These are phyloP conservation scores for Deilephila elpenor DNA, from an alignment of 2,888 invertebrate species.

Conservation along the genomic window DNA sequence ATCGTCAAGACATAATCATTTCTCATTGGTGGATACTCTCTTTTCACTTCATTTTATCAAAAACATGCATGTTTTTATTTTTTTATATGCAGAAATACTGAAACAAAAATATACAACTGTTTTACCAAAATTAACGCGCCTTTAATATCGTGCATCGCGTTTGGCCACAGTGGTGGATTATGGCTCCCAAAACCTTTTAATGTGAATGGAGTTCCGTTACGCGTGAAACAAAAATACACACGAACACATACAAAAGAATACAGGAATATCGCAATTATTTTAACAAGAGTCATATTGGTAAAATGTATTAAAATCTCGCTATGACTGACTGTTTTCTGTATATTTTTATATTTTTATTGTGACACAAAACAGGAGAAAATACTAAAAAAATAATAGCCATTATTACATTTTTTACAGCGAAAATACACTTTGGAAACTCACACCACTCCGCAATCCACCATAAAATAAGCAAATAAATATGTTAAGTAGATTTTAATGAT, in stretches of 20 bases:
- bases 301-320: too few relatives aligned
- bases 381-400: too few relatives aligned
- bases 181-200: background rate
- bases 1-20: too few relatives aligned
- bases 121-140: background rate
- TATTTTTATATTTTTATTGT: too few relatives aligned
- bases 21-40: too few relatives aligned
- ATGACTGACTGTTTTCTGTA: too few relatives aligned
- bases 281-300: too few relatives aligned
- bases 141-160: background rate
- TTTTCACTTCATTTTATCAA: too few relatives aligned
- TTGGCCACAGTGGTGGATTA: background rate
- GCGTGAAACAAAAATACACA: background rate
- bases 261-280: too few relatives aligned
- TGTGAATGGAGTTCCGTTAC: background rate
- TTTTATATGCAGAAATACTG: background rate
- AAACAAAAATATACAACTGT: background rate
- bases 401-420: background rate
- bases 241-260: too few relatives aligned
- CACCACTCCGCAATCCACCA: slow-evolving; percentile 27
- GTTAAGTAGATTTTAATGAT: slow-evolving; percentile 14
- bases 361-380: too few relatives aligned
- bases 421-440: background rate
- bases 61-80: too few relatives aligned
- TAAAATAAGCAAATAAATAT: slow-evolving; percentile 27